A percentile compares a stretch with the other conserved stretches of the same genome.
phyloP scores from a whole-genome alignment of 2,797 vertebrate genomes.

The Sciurus carolinensis region DNA sequence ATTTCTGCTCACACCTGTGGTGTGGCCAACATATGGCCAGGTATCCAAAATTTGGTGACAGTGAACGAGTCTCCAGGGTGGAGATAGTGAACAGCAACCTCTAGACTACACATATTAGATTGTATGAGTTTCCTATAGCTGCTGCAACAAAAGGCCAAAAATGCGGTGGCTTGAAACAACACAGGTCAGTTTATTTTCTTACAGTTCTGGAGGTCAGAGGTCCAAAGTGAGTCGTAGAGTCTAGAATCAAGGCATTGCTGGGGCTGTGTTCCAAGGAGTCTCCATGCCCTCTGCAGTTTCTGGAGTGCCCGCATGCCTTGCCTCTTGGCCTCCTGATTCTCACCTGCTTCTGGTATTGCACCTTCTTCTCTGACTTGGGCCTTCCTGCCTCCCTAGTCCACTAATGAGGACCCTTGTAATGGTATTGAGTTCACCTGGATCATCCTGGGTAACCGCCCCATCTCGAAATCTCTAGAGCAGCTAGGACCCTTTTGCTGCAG shows the following conservation, averaged over 20 bases:
- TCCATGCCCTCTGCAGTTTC: background rate
- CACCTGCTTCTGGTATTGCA: background rate
- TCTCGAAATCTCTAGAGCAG: background rate
- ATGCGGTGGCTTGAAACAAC: background rate
- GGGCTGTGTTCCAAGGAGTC: background rate
- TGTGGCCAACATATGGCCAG: fast-evolving
- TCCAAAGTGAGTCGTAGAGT: background rate
- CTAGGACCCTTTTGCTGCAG: background rate
- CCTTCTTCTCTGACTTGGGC: background rate
- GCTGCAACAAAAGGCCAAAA: background rate
- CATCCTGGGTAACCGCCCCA: background rate
- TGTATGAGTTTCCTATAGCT: background rate
- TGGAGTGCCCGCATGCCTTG: background rate
- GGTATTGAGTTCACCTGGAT: background rate
- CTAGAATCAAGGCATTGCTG: background rate
- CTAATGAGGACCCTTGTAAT: background rate
- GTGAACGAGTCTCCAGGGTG: background rate
- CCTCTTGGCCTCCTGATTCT: background rate
- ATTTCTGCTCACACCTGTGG: background rate
- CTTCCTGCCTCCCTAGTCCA: background rate
- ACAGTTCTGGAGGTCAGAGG: background rate
- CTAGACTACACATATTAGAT: background rate
- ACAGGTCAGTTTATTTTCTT: background rate
- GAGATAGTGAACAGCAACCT: background rate
- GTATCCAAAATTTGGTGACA: background rate